Percentiles rank a stretch among this genome's conserved stretches.
Evolutionary conservation across 2,888 invertebrate species (phyloP).

Genomic region (Eupithecia subumbrata): DNA sequence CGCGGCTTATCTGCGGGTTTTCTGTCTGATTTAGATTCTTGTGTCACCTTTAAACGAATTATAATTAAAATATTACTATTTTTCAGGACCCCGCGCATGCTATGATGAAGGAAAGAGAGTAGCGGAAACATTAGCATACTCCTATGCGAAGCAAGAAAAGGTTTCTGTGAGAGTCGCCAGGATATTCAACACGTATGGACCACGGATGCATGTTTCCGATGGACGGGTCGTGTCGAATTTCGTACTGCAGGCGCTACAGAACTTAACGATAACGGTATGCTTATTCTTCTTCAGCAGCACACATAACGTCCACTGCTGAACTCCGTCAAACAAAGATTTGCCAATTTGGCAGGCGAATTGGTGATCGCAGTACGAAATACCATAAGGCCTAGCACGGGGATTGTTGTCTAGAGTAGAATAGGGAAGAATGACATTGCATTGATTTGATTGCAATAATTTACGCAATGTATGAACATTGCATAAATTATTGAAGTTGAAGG

Average conservation of each 20-base stretch:
- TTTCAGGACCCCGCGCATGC: conserved; percentile 94
- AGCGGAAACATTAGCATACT: conserved; percentile 96
- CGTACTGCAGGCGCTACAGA: conserved; percentile 97
- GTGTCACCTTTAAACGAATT: background rate
- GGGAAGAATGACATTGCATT: no score
- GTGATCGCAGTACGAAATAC: no score
- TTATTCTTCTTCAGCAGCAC: background rate
- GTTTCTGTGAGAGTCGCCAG: conserved; percentile 97
- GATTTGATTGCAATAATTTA: no score
- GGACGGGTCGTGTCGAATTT: conserved; percentile 99
- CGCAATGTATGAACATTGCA: no score
- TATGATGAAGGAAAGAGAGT: conserved; percentile 99
- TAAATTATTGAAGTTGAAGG: no score
- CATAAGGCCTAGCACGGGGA: no score
- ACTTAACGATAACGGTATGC: conserved; percentile 95
- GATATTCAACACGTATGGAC: conserved; percentile 99
- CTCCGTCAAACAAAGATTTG: no score
- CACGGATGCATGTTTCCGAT: conserved; percentile 99
- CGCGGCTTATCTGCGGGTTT: no score
- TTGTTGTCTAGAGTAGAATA: no score
- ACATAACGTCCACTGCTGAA: background rate
- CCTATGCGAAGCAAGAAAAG: conserved; percentile 98
- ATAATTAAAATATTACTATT: conserved; percentile 32
- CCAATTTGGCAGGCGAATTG: no score
- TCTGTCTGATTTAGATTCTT: no score